phyloP scores from a whole-genome alignment of 2,797 vertebrate species.

The Brachymystax lenok region DNA sequence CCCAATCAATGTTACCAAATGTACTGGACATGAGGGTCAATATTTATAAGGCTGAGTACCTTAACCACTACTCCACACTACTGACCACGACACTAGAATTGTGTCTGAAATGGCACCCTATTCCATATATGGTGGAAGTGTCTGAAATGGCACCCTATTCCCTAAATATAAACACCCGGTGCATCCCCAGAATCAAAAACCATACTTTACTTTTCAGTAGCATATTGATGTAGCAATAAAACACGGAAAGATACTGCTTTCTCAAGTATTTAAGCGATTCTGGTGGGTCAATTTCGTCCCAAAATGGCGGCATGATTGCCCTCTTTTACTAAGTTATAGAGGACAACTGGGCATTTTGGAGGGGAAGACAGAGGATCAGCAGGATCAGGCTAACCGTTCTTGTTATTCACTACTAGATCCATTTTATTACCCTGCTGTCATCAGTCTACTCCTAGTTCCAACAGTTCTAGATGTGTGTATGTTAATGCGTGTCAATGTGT shows the following conservation, averaged over 20 bases:
- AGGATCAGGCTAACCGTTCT: slow-evolving; percentile 20
- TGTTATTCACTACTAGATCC: slow-evolving; percentile 45
- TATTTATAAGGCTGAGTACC: slow-evolving; percentile 36
- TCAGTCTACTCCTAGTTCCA: slow-evolving; percentile 28
- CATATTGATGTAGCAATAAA: slow-evolving; percentile 78
- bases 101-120: too few relatives aligned
- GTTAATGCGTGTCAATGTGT: too few relatives aligned
- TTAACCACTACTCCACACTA: slow-evolving; percentile 75
- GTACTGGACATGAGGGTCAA: background rate
- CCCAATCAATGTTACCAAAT: background rate
- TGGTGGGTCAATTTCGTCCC: slow-evolving; percentile 37
- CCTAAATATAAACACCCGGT: too few relatives aligned
- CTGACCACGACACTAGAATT: slow-evolving; percentile 63
- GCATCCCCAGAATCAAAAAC: background rate
- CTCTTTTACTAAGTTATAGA: slow-evolving; percentile 16
- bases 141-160: too few relatives aligned
- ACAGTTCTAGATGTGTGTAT: background rate
- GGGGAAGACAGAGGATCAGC: slow-evolving; percentile 13
- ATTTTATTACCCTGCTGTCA: slow-evolving; percentile 7
- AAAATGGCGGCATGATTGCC: background rate
- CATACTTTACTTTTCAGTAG: slow-evolving; percentile 70
- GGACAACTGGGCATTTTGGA: slow-evolving; percentile 19
- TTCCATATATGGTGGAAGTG: too few relatives aligned
- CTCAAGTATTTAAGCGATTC: slow-evolving; percentile 49
- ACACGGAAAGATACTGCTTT: slow-evolving; percentile 52